These are phyloP conservation scores for Numida meleagris DNA, from an alignment of 2,113 vertebrate species.

Conservation along the genomic window DNA sequence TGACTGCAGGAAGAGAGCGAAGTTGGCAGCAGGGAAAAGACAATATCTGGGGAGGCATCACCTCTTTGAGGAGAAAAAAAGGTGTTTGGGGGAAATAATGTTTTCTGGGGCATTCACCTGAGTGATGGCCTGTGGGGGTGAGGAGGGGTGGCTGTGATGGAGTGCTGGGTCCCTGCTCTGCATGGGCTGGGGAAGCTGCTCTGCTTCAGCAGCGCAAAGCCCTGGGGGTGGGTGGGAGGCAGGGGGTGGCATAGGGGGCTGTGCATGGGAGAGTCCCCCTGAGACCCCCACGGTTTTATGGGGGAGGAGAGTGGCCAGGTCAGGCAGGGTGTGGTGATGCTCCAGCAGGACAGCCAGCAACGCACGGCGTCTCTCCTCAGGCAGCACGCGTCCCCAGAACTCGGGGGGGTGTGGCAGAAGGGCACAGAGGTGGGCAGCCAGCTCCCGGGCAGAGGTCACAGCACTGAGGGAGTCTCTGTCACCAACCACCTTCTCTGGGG, in stretches of 20 bases:
- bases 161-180: not conserved
- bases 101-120: not conserved
- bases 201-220: not conserved
- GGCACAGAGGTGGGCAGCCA: not conserved
- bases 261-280: not conserved
- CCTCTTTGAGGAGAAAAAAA: not conserved
- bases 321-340: not conserved
- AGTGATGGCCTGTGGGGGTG: not conserved
- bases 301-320: not conserved
- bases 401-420: not conserved
- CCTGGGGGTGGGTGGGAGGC: not conserved
- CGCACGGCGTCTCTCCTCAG: not conserved
- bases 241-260: not conserved
- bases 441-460: not conserved
- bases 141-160: not conserved
- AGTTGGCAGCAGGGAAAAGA: not conserved
- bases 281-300: not conserved
- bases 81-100: not conserved
- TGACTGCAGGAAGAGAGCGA: not conserved
- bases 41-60: not conserved
- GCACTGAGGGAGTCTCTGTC: not conserved
- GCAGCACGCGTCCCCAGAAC: not conserved
- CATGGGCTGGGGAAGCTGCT: not conserved
- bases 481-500: not conserved
- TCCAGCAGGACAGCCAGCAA: not conserved